Evolutionary conservation across 1,140 invertebrate genomes (phyloP).

Genomic region (Asbolus verrucosus): DNA sequence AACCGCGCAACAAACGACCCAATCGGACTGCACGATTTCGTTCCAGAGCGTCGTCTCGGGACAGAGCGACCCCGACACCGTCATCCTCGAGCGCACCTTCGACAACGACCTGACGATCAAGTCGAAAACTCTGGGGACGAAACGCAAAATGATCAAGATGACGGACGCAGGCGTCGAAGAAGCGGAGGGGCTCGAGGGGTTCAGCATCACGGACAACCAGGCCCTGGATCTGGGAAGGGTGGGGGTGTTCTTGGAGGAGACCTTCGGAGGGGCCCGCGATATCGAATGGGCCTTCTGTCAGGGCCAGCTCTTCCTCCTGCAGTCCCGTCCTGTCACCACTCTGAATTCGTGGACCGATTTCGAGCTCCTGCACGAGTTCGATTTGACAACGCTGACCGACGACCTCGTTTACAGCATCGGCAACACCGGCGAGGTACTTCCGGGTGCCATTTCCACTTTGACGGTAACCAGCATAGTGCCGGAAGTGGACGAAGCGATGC

Average conservation of each 20-base stretch:
- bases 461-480: background rate
- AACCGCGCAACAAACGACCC: too few relatives aligned
- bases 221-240: slow-evolving; percentile 69
- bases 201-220: slow-evolving; percentile 69
- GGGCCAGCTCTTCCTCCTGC: slow-evolving; percentile 73
- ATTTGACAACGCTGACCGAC: slow-evolving; percentile 71
- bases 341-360: slow-evolving; percentile 78
- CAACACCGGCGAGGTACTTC: slow-evolving; percentile 76
- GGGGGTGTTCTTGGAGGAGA: slow-evolving; percentile 72
- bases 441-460: slow-evolving; percentile 52
- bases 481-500: background rate
- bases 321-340: slow-evolving; percentile 80
- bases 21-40: too few relatives aligned
- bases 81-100: slow-evolving; percentile 70
- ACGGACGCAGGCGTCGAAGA: slow-evolving; percentile 63
- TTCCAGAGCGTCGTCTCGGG: slow-evolving; percentile 86
- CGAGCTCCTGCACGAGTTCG: slow-evolving; percentile 80
- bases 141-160: slow-evolving; percentile 69
- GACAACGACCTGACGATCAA: slow-evolving; percentile 67
- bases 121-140: slow-evolving; percentile 69
- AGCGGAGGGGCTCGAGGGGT: slow-evolving; percentile 43
- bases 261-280: slow-evolving; percentile 77
- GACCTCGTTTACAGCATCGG: slow-evolving; percentile 69
- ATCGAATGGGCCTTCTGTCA: slow-evolving; percentile 79
- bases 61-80: slow-evolving; percentile 78